Evolutionary conservation across 2,113 vertebrate species (phyloP).

Genomic region (Naja naja): DNA sequence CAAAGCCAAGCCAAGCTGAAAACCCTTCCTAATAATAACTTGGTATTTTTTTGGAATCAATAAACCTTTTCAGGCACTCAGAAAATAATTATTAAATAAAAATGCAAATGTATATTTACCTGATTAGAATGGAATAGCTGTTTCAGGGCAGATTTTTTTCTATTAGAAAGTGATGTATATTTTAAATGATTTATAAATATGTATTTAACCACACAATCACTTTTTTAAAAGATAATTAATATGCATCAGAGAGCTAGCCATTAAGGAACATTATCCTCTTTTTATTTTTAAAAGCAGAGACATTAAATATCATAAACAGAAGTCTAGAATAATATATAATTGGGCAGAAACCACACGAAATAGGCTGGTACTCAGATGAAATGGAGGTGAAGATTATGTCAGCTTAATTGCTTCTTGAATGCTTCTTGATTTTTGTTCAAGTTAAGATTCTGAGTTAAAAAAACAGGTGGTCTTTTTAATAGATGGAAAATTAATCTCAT

Average conservation of each 20-base stretch:
- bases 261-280: constrained; percentile 53
- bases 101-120: constrained; percentile 59
- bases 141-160: constrained; percentile 45
- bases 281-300: constrained; percentile 42
- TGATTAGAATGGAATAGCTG: constrained; percentile 47
- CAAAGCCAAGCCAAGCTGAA: background rate
- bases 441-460: constrained; percentile 4
- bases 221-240: constrained; percentile 62
- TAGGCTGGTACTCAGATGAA: constrained; percentile 3
- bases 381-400: constrained; percentile 14
- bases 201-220: constrained; percentile 57
- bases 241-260: constrained; percentile 51
- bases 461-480: constrained; percentile 17
- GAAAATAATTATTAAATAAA: constrained; percentile 50
- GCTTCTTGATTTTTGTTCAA: constrained; percentile 23
- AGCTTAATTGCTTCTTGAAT: constrained; percentile 38
- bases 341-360: constrained; percentile 19
- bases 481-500: background rate
- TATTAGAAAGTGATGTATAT: constrained; percentile 64
- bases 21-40: background rate
- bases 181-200: constrained; percentile 66
- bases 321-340: constrained; percentile 1
- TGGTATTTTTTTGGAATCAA: constrained; percentile 18
- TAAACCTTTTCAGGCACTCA: background rate
- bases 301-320: constrained; percentile 21